Conservation (phyloP, 2,797 vertebrate genomes). For the Caiman crocodilus region DNA sequence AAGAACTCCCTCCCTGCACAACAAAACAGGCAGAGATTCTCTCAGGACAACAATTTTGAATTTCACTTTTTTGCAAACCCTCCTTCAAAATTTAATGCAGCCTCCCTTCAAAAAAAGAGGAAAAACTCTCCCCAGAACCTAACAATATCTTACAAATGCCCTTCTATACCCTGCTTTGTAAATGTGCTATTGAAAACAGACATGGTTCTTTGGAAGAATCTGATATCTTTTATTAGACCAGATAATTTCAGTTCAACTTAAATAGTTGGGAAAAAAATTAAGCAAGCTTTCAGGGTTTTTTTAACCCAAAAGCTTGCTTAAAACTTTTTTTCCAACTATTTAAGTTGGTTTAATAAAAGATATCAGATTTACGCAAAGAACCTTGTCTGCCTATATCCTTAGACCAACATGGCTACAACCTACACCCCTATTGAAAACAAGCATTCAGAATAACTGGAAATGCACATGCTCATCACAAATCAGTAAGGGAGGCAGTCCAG, state of each 20-base stretch:
- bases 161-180: not conserved
- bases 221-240: no score
- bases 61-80: not conserved
- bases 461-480: not conserved
- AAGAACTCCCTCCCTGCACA: not conserved
- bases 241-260: no score
- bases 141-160: not conserved
- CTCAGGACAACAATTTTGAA: constrained; percentile 13
- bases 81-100: not conserved
- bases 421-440: no score
- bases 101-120: not conserved
- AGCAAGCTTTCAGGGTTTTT: not conserved
- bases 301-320: no score
- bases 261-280: not conserved
- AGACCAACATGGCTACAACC: no score
- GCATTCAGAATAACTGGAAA: not conserved
- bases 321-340: no score
- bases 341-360: no score
- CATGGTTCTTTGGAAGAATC: not conserved
- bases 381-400: no score
- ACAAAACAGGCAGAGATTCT: not conserved
- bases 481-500: not conserved
- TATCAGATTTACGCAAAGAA: no score
- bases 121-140: not conserved
- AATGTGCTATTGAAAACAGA: not conserved